Evolutionary conservation across 2,113 vertebrate species (phyloP).

Genomic region (Myanophis thanlyinensis): DNA sequence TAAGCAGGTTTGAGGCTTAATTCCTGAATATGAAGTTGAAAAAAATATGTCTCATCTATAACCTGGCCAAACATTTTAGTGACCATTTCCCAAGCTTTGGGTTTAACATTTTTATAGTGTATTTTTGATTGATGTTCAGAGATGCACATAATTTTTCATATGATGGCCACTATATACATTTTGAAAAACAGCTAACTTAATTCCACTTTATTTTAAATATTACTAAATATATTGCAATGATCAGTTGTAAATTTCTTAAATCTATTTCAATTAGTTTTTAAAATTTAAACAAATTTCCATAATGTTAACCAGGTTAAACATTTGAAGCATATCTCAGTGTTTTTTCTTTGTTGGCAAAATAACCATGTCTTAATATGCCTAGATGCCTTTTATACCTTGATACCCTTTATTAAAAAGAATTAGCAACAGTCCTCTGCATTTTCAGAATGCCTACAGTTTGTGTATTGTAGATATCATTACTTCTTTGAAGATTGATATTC

Average conservation of each 20-base stretch:
- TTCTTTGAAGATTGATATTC: constrained; percentile 73
- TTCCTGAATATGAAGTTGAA: not conserved
- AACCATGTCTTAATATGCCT: not conserved
- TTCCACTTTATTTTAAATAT: not conserved
- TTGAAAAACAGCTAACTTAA: not conserved
- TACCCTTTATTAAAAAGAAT: not conserved
- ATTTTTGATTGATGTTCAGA: not conserved
- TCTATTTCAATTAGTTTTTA: not conserved
- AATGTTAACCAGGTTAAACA: not conserved
- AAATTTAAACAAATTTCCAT: not conserved
- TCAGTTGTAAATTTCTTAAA: not conserved
- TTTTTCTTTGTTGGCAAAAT: not conserved
- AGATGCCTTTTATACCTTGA: not conserved
- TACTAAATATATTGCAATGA: not conserved
- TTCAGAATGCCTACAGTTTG: not conserved
- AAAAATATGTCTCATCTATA: not conserved
- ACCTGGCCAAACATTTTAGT: not conserved
- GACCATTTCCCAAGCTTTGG: not conserved
- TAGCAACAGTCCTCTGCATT: not conserved
- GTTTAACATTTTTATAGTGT: not conserved
- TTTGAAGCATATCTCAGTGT: not conserved
- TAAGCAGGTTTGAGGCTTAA: not conserved
- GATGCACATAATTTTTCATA: not conserved
- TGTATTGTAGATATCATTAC: constrained; percentile 36
- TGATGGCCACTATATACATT: not conserved